These are phyloP conservation scores for Bergia sp. DNA, from an alignment of 92 coral and sea anemone species.

Conservation along the genomic window DNA sequence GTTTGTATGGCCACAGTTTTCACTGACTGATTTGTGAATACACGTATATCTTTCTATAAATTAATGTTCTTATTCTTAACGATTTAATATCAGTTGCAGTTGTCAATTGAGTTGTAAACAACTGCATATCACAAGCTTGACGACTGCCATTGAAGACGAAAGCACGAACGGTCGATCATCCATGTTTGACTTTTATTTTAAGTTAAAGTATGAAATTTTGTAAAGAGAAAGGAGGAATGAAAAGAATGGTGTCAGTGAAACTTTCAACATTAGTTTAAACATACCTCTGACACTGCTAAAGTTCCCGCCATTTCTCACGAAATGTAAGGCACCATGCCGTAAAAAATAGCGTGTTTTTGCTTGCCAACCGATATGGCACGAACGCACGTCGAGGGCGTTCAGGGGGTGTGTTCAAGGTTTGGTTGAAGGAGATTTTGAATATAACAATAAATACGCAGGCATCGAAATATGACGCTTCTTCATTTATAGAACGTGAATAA, in stretches of 20 bases:
- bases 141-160: not conserved
- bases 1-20: not conserved
- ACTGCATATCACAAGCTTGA: not conserved
- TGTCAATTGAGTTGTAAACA: not conserved
- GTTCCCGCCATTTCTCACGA: slow-evolving; percentile 9
- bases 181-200: no score
- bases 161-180: not conserved
- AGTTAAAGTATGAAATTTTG: not conserved
- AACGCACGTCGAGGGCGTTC: slow-evolving; percentile 19
- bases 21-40: not conserved
- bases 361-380: slow-evolving; percentile 9
- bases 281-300: not conserved
- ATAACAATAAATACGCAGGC: not conserved
- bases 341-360: not conserved
- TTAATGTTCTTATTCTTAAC: no score
- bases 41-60: not conserved
- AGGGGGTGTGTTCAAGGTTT: not conserved
- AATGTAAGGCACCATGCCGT: not conserved
- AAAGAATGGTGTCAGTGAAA: not conserved
- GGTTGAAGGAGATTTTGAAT: not conserved
- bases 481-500: not conserved
- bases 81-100: no score
- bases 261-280: not conserved
- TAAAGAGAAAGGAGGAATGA: not conserved
- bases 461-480: not conserved